A percentile compares a stretch with the other conserved stretches of the same genome.
These are phyloP conservation scores for Pseudotriccus pelzelni DNA, from an alignment of 2,797 vertebrate species.

Conservation along the genomic window DNA sequence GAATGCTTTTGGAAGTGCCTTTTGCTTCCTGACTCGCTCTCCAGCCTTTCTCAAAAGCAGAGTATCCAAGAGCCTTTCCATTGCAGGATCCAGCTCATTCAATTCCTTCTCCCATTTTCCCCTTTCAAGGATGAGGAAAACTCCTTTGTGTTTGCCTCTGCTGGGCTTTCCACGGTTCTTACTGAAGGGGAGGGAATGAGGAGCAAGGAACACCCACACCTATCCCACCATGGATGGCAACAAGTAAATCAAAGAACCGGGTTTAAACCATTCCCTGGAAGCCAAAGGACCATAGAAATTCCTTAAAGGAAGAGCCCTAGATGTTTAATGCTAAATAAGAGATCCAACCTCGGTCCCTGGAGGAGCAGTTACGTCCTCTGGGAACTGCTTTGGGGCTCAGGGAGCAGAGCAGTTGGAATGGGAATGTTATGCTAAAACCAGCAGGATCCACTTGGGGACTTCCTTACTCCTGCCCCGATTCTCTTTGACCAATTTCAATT, in stretches of 20 bases:
- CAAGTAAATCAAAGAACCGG: neutral
- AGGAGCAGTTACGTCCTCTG: neutral
- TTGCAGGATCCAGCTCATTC: neutral
- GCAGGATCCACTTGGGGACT: neutral
- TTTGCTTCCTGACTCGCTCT: neutral
- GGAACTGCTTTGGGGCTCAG: neutral
- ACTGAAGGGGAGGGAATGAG: neutral
- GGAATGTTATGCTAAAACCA: neutral
- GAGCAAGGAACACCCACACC: neutral
- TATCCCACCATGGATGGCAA: accelerated
- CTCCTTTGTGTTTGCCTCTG: neutral
- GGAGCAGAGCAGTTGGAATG: neutral
- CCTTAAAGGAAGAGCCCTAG: neutral
- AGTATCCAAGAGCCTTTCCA: neutral
- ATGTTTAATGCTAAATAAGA: neutral
- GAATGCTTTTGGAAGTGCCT: neutral
- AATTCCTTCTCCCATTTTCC: neutral
- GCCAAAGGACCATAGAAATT: neutral
- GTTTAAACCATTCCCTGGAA: neutral
- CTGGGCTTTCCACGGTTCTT: neutral
- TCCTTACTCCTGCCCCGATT: neutral
- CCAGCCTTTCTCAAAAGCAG: neutral
- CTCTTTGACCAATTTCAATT: neutral
- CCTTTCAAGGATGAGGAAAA: neutral
- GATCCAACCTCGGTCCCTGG: neutral